These are phyloP conservation scores for Ypsolopha sequella DNA, from an alignment of 2,888 invertebrate genomes.

Conservation along the genomic window DNA sequence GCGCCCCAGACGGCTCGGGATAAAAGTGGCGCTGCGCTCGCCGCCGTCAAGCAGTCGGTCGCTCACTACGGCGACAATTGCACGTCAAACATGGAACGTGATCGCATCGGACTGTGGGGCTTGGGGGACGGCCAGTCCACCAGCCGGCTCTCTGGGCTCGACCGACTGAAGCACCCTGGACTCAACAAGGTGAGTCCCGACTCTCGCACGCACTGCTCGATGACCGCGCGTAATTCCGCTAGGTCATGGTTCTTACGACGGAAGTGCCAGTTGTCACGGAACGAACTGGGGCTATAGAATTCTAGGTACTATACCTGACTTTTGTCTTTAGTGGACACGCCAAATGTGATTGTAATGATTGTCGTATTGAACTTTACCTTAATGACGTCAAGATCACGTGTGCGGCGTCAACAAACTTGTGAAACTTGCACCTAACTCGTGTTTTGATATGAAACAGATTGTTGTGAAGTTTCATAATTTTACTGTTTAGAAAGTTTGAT, in stretches of 20 bases:
- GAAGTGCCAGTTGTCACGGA: constrained; percentile 19
- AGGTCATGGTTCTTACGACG: constrained; percentile 43
- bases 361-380: no score
- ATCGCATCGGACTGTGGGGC: constrained; percentile 74
- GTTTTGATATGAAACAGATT: no score
- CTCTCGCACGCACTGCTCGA: constrained; percentile 11
- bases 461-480: no score
- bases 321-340: background rate
- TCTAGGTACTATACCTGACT: no score
- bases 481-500: no score
- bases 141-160: constrained; percentile 73
- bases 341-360: background rate
- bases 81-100: constrained; percentile 66
- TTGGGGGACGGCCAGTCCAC: constrained; percentile 69
- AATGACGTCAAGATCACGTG: constrained; percentile 26
- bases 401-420: constrained; percentile 32
- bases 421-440: background rate
- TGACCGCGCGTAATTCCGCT: constrained; percentile 25
- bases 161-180: constrained; percentile 75
- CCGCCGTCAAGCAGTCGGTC: constrained; percentile 44
- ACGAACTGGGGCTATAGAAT: background rate
- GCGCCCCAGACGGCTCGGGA: constrained; percentile 50
- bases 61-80: constrained; percentile 30
- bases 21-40: constrained; percentile 41
- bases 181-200: constrained; percentile 74